Percentiles rank a stretch among this genome's conserved stretches.
These are phyloP conservation scores for Acanthurus leucopareius DNA, from an alignment of 2,797 vertebrate genomes.

Conservation along the genomic window DNA sequence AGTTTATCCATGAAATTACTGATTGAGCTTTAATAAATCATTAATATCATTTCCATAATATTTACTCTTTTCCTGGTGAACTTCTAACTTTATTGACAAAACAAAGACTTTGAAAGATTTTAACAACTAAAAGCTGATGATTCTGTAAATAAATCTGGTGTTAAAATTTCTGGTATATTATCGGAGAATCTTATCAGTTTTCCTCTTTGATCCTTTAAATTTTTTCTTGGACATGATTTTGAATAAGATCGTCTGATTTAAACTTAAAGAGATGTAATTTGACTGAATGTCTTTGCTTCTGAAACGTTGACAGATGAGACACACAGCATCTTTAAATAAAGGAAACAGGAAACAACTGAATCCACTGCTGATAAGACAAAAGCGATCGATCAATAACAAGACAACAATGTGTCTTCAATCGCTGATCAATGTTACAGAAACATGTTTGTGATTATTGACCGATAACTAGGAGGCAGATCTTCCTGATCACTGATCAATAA, in stretches of 20 bases:
- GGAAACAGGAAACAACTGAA: neutral
- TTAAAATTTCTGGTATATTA: too few relatives aligned
- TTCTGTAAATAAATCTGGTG: too few relatives aligned
- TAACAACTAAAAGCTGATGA: too few relatives aligned
- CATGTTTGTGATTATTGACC: conserved; percentile 21
- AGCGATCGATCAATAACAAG: conserved; percentile 6
- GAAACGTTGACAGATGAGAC: too few relatives aligned
- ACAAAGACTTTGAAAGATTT: neutral
- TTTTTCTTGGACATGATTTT: neutral
- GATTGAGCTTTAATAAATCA: neutral
- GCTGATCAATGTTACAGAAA: conserved; percentile 19
- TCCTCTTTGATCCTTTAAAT: too few relatives aligned
- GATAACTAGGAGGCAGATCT: neutral
- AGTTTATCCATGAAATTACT: neutral
- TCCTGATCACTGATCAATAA: conserved; percentile 32
- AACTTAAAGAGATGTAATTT: neutral
- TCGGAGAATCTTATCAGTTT: too few relatives aligned
- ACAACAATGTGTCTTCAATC: conserved; percentile 17
- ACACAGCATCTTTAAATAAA: neutral
- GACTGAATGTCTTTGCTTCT: too few relatives aligned
- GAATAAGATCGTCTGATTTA: neutral
- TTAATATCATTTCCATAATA: neutral
- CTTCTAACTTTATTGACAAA: neutral
- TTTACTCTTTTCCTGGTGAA: neutral
- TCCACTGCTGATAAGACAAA: neutral